A percentile compares a stretch with the other conserved stretches of the same genome.
These are phyloP conservation scores for Baccha elongata DNA, from an alignment of 2,888 invertebrate genomes.

Conservation along the genomic window DNA sequence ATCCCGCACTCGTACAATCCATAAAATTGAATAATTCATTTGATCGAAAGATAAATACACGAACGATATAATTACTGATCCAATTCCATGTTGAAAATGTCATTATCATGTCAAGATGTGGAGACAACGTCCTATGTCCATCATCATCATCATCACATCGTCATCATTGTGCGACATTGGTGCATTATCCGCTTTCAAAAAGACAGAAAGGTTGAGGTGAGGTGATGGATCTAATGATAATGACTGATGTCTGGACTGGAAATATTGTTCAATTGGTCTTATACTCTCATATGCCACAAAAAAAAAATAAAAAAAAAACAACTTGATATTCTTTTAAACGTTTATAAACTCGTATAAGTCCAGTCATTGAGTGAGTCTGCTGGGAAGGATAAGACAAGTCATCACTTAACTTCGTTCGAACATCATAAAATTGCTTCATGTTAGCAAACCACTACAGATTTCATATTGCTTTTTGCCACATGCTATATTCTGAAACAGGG, in stretches of 20 bases:
- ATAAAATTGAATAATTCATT: slow-evolving; percentile 68
- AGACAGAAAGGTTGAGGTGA: slow-evolving; percentile 39
- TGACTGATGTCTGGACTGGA: slow-evolving; percentile 54
- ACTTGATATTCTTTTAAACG: slow-evolving; percentile 23
- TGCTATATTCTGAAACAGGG: not conserved
- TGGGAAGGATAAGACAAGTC: slow-evolving; percentile 56
- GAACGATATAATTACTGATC: slow-evolving; percentile 73
- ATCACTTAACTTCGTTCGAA: slow-evolving; percentile 53
- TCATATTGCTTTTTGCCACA: slow-evolving; percentile 17
- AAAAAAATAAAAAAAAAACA: slow-evolving; percentile 8
- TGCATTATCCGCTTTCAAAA: slow-evolving; percentile 52
- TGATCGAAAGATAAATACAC: slow-evolving; percentile 42
- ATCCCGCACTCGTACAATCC: not conserved
- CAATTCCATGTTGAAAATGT: slow-evolving; percentile 74
- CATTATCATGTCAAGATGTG: slow-evolving; percentile 72
- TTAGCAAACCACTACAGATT: slow-evolving; percentile 8
- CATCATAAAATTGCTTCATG: slow-evolving; percentile 68
- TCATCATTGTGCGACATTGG: slow-evolving; percentile 42
- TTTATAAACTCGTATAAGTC: slow-evolving; percentile 21
- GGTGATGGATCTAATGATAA: slow-evolving; percentile 70
- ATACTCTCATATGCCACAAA: not conserved
- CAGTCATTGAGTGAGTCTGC: slow-evolving; percentile 34
- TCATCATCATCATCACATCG: slow-evolving; percentile 32
- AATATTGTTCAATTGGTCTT: slow-evolving; percentile 52
- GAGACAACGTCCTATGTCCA: slow-evolving; percentile 62